Evolutionary conservation across 2,797 vertebrate genomes (phyloP).

Genomic region (Thalassophryne amazonica): DNA sequence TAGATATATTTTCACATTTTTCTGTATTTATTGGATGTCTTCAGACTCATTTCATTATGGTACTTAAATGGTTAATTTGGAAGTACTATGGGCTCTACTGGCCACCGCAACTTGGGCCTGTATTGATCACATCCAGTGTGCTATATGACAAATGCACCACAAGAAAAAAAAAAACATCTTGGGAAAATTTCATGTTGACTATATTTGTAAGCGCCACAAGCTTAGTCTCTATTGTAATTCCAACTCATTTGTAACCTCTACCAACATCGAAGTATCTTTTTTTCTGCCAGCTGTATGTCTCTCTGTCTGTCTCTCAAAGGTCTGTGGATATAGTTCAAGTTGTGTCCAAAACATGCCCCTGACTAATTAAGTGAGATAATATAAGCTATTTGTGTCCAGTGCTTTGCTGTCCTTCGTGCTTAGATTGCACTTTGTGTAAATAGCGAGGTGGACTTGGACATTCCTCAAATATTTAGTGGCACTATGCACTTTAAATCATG

Average conservation of each 20-base stretch:
- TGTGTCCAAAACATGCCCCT: no score
- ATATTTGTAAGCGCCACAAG: conserved; percentile 34
- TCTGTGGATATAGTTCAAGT: no score
- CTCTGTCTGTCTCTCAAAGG: background rate
- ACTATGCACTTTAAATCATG: no score
- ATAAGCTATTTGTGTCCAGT: no score
- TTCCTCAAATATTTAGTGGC: no score
- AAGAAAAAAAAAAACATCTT: background rate
- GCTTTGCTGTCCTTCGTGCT: no score
- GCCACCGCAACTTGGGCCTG: background rate
- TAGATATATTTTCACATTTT: background rate
- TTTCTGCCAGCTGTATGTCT: conserved; percentile 49
- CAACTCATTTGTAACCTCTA: conserved; percentile 37
- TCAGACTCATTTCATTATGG: background rate
- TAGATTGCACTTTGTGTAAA: no score
- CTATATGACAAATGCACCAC: background rate
- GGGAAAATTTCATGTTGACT: conserved; percentile 34
- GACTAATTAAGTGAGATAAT: no score
- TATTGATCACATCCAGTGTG: background rate
- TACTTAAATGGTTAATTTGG: no score
- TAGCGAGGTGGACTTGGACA: no score
- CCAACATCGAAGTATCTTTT: conserved; percentile 57
- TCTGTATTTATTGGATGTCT: background rate
- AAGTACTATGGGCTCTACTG: no score
- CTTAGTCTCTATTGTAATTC: conserved; percentile 53